phyloP scores from a whole-genome alignment of 2,113 vertebrate genomes.

The Mesembrinibis cayennensis region DNA sequence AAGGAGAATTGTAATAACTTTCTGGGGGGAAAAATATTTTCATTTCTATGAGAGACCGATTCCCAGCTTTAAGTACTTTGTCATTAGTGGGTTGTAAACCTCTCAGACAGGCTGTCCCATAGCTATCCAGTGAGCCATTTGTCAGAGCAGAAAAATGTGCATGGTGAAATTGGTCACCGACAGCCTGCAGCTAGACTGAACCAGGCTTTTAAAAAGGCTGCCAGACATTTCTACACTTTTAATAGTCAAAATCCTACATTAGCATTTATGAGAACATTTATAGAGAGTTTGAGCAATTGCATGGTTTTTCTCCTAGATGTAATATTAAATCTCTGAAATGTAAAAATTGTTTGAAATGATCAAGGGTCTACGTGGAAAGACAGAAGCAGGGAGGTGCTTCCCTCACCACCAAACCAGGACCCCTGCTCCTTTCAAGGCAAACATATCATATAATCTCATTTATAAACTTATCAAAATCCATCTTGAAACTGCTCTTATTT shows the following conservation, averaged over 20 bases:
- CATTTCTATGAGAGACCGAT: slow-evolving; percentile 8
- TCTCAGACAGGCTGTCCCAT: background rate
- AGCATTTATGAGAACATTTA: slow-evolving; percentile 36
- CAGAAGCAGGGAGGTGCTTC: background rate
- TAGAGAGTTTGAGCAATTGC: background rate
- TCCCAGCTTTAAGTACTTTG: background rate
- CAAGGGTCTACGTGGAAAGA: background rate
- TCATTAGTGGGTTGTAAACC: slow-evolving; percentile 11
- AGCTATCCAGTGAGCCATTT: background rate
- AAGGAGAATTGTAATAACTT: background rate
- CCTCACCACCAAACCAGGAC: background rate
- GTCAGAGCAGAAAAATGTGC: slow-evolving; percentile 21
- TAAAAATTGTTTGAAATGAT: background rate
- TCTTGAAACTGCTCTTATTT: background rate
- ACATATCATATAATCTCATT: background rate
- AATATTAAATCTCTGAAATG: background rate
- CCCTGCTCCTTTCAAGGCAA: background rate
- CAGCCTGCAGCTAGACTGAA: background rate
- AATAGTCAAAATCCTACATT: slow-evolving; percentile 7
- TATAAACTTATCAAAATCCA: background rate
- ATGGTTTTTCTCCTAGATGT: background rate
- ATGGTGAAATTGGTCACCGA: background rate
- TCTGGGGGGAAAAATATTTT: background rate
- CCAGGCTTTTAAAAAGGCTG: background rate
- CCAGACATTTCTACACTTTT: background rate